Conservation (phyloP, 2,797 vertebrate species). For the Rhinophrynus dorsalis region DNA sequence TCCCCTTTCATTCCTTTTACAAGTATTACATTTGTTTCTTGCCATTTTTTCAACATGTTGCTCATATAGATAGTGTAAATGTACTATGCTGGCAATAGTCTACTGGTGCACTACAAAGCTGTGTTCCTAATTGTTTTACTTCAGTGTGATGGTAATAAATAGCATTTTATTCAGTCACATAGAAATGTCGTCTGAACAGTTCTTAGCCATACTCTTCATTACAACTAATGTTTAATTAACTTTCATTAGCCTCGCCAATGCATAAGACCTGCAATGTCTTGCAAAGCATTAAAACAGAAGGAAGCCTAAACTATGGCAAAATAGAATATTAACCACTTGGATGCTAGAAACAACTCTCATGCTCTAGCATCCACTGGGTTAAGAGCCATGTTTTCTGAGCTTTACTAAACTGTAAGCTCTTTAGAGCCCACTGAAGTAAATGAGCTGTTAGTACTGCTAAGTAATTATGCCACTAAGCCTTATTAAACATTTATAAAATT, state of each 20-base stretch:
- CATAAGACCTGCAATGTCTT: background rate
- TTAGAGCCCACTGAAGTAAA: background rate
- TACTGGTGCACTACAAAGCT: background rate
- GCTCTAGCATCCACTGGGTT: no score
- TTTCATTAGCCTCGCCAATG: background rate
- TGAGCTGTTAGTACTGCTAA: background rate
- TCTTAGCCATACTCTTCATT: background rate
- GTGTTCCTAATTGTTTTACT: background rate
- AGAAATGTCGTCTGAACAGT: background rate
- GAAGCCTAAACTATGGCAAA: background rate
- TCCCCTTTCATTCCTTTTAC: no score
- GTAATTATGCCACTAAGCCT: slow-evolving; percentile 20
- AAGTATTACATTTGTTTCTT: background rate
- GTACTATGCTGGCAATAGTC: background rate
- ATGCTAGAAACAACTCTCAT: no score
- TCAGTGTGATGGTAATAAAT: background rate
- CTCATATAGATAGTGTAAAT: background rate
- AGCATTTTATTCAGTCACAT: background rate
- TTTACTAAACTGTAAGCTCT: background rate
- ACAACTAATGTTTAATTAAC: slow-evolving; percentile 25
- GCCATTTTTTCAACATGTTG: background rate
- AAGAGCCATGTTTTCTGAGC: background rate
- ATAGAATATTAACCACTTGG: background rate
- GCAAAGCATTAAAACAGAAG: background rate
- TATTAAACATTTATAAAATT: slow-evolving; percentile 27